These are phyloP conservation scores for Madoqua kirkii DNA, from an alignment of 2,113 vertebrate genomes.

Conservation along the genomic window DNA sequence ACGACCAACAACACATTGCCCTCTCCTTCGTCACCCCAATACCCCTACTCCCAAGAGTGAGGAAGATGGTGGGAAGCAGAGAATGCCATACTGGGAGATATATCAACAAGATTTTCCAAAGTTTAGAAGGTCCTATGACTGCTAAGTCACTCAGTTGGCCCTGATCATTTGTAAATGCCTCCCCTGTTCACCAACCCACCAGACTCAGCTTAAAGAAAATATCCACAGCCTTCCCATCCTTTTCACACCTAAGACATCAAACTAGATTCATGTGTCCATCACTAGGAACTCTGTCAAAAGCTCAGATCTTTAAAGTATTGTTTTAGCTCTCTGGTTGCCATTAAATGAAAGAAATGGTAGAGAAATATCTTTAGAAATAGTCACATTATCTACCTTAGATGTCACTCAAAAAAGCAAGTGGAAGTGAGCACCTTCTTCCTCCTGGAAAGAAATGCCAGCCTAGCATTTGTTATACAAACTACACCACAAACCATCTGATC, in stretches of 20 bases:
- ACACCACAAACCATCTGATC: background rate
- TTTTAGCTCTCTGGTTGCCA: background rate
- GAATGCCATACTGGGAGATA: background rate
- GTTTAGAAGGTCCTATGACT: background rate
- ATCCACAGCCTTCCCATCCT: background rate
- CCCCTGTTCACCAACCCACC: background rate
- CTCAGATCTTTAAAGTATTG: background rate
- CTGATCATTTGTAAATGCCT: background rate
- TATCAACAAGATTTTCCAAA: background rate
- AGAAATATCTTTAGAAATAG: background rate
- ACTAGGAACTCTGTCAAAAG: conserved; percentile 29
- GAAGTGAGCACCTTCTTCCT: background rate
- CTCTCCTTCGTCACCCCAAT: background rate
- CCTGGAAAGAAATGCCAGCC: background rate
- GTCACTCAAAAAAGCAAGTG: background rate
- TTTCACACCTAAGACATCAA: background rate
- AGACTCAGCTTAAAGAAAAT: background rate
- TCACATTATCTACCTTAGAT: background rate
- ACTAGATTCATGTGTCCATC: background rate
- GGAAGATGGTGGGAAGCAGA: background rate
- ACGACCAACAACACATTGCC: background rate
- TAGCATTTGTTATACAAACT: background rate
- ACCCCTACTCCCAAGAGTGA: background rate
- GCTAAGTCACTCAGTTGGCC: background rate
- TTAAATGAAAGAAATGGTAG: background rate